phyloP scores from a whole-genome alignment of 1,140 invertebrate species.

The Lamellibrachia luymesi region DNA sequence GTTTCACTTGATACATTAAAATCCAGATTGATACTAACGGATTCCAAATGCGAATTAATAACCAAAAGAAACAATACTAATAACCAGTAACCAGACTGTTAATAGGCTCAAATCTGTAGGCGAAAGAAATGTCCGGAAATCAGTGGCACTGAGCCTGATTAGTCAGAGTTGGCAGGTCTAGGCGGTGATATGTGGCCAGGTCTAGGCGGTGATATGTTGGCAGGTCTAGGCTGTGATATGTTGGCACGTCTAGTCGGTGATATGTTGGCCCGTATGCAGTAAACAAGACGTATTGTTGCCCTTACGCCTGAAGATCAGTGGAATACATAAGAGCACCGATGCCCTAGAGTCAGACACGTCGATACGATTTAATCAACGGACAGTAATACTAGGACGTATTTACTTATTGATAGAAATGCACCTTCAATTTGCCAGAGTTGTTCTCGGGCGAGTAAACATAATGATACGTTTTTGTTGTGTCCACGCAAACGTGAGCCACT shows the following conservation, averaged over 20 bases:
- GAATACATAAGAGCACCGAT: not conserved
- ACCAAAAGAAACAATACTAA: not conserved
- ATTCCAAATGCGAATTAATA: too few relatives aligned
- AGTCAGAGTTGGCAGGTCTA: not conserved
- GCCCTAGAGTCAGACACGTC: not conserved
- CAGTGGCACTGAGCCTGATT: not conserved
- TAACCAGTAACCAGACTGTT: not conserved
- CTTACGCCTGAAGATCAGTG: not conserved
- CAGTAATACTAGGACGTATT: not conserved
- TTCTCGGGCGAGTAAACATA: not conserved
- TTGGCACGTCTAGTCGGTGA: not conserved
- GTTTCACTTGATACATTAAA: too few relatives aligned
- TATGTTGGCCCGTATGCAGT: not conserved
- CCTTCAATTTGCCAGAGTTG: not conserved
- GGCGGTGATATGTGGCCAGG: not conserved
- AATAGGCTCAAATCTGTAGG: slow-evolving; percentile 36
- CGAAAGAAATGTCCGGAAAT: slow-evolving; percentile 36
- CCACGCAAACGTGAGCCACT: slow-evolving; percentile 24
- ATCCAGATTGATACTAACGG: too few relatives aligned
- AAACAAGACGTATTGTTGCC: not conserved
- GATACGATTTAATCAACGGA: not conserved
- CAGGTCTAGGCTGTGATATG: not conserved
- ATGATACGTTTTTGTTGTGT: slow-evolving; percentile 22
- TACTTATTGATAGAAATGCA: slow-evolving; percentile 1
- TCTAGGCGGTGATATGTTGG: not conserved